These are phyloP conservation scores for Hyperopisus bebe DNA, from an alignment of 2,113 vertebrate species.

Conservation along the genomic window DNA sequence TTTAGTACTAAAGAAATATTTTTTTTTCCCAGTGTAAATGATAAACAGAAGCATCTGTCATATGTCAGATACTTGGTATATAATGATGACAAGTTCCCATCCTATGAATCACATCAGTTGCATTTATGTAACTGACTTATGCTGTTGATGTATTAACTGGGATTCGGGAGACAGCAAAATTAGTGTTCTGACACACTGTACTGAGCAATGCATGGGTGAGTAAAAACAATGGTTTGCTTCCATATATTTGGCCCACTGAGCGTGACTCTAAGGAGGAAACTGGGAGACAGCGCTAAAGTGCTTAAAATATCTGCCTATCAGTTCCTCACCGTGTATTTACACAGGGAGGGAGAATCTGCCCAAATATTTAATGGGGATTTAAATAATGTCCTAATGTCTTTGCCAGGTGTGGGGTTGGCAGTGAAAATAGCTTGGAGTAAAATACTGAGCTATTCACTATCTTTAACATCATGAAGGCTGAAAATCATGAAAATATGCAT, in stretches of 20 bases:
- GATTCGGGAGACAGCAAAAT: background rate
- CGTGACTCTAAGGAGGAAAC: background rate
- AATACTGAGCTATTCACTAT: background rate
- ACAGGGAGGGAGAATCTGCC: background rate
- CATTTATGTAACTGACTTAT: background rate
- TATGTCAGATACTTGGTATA: background rate
- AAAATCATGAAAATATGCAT: background rate
- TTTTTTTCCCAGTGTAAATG: background rate
- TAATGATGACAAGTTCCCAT: background rate
- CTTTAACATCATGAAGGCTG: background rate
- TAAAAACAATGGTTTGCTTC: background rate
- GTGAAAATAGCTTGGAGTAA: background rate
- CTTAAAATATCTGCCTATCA: background rate
- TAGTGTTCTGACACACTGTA: background rate
- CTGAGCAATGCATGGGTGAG: background rate
- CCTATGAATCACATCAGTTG: background rate
- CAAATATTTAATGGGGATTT: constrained; percentile 23
- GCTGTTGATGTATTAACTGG: background rate
- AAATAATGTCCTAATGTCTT: background rate
- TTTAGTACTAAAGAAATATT: background rate
- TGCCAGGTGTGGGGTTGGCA: background rate
- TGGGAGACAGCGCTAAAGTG: background rate
- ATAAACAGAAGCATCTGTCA: background rate
- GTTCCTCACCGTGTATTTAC: background rate
- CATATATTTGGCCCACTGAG: background rate